phyloP scores from a whole-genome alignment of 1,140 invertebrate species.

The Fopius arisanus region DNA sequence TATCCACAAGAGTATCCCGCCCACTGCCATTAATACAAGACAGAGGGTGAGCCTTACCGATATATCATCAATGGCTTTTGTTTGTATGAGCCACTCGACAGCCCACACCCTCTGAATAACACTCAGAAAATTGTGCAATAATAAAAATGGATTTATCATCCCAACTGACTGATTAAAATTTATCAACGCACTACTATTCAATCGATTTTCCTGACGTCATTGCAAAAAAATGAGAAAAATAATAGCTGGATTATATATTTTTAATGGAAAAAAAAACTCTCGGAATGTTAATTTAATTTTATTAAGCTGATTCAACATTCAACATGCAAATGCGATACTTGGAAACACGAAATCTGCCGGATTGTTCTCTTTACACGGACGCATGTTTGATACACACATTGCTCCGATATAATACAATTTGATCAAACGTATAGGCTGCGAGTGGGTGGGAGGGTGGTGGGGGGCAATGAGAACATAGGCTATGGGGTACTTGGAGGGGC shows the following conservation, averaged over 20 bases:
- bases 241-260: no score
- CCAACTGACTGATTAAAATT: no score
- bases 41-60: not conserved
- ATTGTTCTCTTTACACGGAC: not conserved
- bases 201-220: no score
- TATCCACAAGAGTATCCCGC: not conserved
- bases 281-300: not conserved
- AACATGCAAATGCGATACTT: not conserved
- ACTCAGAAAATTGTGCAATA: not conserved
- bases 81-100: not conserved
- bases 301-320: not conserved
- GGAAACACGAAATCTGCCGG: not conserved
- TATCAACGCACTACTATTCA: no score
- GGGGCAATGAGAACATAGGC: not conserved
- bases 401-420: conserved; percentile 1
- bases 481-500: conserved; percentile 7
- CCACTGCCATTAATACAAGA: conserved; percentile 8
- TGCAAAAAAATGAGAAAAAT: no score
- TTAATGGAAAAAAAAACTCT: no score
- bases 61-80: not conserved
- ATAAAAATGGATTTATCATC: not conserved
- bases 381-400: not conserved
- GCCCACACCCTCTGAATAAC: not conserved
- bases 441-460: not conserved
- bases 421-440: not conserved